Evolutionary conservation across 2,113 vertebrate genomes (phyloP).

Genomic region (Riparia riparia): DNA sequence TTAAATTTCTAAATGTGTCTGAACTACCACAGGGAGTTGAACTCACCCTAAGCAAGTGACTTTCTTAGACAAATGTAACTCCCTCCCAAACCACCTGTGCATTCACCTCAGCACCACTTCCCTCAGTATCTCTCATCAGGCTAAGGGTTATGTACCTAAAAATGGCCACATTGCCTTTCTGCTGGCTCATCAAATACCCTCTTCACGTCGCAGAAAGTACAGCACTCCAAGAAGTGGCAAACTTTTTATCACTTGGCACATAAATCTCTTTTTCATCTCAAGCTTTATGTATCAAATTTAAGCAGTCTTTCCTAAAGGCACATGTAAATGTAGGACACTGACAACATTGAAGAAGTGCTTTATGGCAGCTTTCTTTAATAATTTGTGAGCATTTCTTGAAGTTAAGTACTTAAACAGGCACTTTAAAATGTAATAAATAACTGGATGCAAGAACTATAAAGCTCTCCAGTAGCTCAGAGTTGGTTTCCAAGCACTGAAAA

Average conservation of each 20-base stretch:
- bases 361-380: neutral
- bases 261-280: neutral
- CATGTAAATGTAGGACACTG: neutral
- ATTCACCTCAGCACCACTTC: neutral
- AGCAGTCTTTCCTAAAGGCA: neutral
- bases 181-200: neutral
- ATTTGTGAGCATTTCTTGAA: constrained; percentile 1
- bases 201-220: neutral
- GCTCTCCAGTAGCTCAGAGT: neutral
- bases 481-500: neutral
- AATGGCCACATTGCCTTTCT: neutral
- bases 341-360: neutral
- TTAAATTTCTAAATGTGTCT: neutral
- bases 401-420: neutral
- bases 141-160: neutral
- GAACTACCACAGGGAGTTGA: neutral
- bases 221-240: neutral
- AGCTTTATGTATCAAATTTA: neutral
- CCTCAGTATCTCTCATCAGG: neutral
- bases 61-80: neutral
- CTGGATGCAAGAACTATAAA: neutral
- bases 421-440: neutral
- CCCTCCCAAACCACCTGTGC: neutral
- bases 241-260: neutral
- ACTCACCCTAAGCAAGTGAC: neutral